Base-by-base conservation (phyloP, 2,113 vertebrate species). In the Seriola aureovittata region DNA sequence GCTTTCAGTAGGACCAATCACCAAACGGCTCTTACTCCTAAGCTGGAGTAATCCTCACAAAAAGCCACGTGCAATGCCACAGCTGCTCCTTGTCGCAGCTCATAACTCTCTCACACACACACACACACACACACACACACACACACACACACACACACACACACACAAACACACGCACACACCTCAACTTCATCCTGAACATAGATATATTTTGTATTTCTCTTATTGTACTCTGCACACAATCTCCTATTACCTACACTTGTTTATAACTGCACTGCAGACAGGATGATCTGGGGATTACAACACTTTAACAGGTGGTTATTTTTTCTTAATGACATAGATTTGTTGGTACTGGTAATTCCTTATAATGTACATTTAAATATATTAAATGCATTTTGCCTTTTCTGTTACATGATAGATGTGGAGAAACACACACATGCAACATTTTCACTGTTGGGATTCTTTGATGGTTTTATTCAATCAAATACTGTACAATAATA, bases 1-100 rank as follows among this genome's bases (percentile, higher is more conserved):
- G 90, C 86, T 91, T 87, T 76, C 71, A 79, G 59, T 16, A 4
- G 38, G 74, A 52, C 93, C 93, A 95, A 94, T 94, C 88, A 88
- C 83, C 23, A 58, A 21, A 17, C 60, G 17, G 71, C 46, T 91
- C 81, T 91, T 82, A 91, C 85, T 84, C 84, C 66, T 92, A 91
- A 94, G 85, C 93, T 77, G 86, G 66, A 7, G 80, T 93, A 94
- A 94, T 94, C 94, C 92, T 65, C n/a, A 82, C 73, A 90, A 82
- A 88, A 69, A 79, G 68, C 72, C 81, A 86, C 55, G 77, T 86
- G 79, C 82, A 74, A 46, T 52, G 23, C 34, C 8, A 36, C 75
- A 81, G 88, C 83, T 68, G 84, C 81, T 86, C 52, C 80, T 78
- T 65, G 50, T 81, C 70, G 55, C 46, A 52, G 67, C 54, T 71